These are phyloP conservation scores for Campaea margaritaria DNA, from an alignment of 2,888 invertebrate species.

Conservation along the genomic window DNA sequence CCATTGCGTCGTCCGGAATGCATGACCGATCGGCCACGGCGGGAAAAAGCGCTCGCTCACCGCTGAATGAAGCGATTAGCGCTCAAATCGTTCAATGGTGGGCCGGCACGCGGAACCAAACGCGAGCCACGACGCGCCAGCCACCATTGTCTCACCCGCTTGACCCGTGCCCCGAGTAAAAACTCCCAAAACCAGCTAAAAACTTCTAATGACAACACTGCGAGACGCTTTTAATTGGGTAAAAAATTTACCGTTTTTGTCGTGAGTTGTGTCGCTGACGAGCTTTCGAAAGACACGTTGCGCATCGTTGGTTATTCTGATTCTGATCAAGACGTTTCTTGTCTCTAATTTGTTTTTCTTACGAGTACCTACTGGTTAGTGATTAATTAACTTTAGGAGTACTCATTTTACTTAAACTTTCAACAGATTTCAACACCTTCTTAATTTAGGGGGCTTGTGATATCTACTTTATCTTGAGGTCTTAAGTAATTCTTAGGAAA, in stretches of 20 bases:
- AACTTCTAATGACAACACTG: constrained; percentile 60
- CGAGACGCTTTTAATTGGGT: constrained; percentile 70
- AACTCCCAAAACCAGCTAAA: constrained; percentile 60
- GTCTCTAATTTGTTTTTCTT: constrained; percentile 44
- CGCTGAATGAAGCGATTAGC: constrained; percentile 84
- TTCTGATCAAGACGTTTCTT: constrained; percentile 53
- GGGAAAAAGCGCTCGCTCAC: constrained; percentile 74
- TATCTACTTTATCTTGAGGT: too few species aligned
- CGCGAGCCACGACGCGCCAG: constrained; percentile 68
- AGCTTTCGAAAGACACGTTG: constrained; percentile 48
- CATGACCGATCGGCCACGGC: constrained; percentile 77
- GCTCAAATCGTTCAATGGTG: constrained; percentile 81
- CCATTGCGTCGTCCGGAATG: constrained; percentile 66
- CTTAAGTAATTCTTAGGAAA: too few species aligned
- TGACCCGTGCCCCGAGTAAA: constrained; percentile 83
- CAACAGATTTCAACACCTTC: too few species aligned
- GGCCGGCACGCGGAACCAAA: constrained; percentile 80
- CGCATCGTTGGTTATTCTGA: constrained; percentile 46
- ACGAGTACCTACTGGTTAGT: constrained; percentile 1
- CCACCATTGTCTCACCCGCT: constrained; percentile 75
- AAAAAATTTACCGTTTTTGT: constrained; percentile 74
- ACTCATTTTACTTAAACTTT: too few species aligned
- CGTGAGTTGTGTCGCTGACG: constrained; percentile 41
- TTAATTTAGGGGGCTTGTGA: too few species aligned
- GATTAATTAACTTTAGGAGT: too few species aligned